Evolutionary conservation across 2,113 vertebrate genomes (phyloP), one percentile per base, ranked within the genome.

Genomic region (Otis tarda): DNA sequence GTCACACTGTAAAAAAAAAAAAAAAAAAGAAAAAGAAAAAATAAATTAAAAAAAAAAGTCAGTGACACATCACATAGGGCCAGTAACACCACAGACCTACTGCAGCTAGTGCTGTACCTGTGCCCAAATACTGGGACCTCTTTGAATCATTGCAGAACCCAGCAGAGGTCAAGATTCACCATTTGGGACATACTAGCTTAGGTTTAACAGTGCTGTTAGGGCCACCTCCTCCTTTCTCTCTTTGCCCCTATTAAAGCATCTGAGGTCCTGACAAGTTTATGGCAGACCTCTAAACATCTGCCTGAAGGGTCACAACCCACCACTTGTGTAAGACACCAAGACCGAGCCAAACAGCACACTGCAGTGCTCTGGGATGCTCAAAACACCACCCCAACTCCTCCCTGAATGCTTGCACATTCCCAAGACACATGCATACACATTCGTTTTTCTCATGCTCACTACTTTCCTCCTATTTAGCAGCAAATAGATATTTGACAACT

Each of bases 311-410:
- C 59, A 68, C 14, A 70, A 70, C 49, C 14, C 21, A 45, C 14
- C 21, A 12, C 15, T 33, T 15, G 4, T 0, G 18, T 35, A 35
- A 35, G 24, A 30, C 30, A 52, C 28, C 14, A 17, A 13, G 11
- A 79, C 37, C 33, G 68, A 80, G 39, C 12, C 49, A 59, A 88
- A 20, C 35, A 56, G 55, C 7, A 2, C 37, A 10, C n/a, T 27
- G n/a, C 55, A 69, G 41, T 53, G 52, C 19, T 49, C 53, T 14
- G 35, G 17, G 28, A 24, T 23, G 39, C 63, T 77, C 39, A 63
- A 41, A 76, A 47, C 37, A 60, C 12, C 47, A 37, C 19, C 4
- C 2, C 0, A 0, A 33, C 43, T 25, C 31, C 49, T 73, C 37
- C 16, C 27, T 11, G 53, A 52, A 23, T 6, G 12, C 31, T 39